These are phyloP conservation scores for Hephaestus fuliginosus DNA, from an alignment of 2,797 vertebrate species.

Conservation along the genomic window DNA sequence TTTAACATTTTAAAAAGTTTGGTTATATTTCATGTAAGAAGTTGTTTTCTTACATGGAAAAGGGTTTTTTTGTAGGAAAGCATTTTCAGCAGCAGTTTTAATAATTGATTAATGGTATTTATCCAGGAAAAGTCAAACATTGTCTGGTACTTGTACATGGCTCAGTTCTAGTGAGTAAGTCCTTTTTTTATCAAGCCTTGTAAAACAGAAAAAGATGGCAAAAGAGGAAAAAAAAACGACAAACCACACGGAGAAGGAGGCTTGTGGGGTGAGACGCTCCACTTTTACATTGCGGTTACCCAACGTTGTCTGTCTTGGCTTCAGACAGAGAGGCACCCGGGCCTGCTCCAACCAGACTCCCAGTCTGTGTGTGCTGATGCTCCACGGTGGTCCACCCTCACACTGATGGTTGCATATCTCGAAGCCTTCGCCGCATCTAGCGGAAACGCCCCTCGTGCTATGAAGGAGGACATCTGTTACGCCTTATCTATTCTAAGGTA, in stretches of 20 bases:
- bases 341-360: constrained; percentile 62
- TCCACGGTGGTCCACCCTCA: constrained; percentile 76
- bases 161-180: constrained; percentile 24
- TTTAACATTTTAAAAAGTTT: constrained; percentile 1
- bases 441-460: constrained; percentile 54
- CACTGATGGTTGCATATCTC: constrained; percentile 65
- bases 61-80: background rate
- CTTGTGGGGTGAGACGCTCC: constrained; percentile 68
- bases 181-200: constrained; percentile 20
- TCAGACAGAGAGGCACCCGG: constrained; percentile 78
- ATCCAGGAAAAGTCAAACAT: background rate
- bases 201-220: constrained; percentile 30
- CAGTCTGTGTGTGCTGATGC: constrained; percentile 67
- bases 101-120: background rate
- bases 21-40: background rate
- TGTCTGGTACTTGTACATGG: constrained; percentile 10
- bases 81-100: constrained; percentile 2
- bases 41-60: constrained; percentile 1
- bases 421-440: constrained; percentile 55
- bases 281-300: constrained; percentile 76
- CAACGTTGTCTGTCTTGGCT: constrained; percentile 74
- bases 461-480: constrained; percentile 59
- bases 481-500: constrained; percentile 55
- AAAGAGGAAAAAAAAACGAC: constrained; percentile 21
- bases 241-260: constrained; percentile 57